Base-by-base conservation (phyloP, 2,888 invertebrate species). In the Dorcus parallelipipedus region DNA sequence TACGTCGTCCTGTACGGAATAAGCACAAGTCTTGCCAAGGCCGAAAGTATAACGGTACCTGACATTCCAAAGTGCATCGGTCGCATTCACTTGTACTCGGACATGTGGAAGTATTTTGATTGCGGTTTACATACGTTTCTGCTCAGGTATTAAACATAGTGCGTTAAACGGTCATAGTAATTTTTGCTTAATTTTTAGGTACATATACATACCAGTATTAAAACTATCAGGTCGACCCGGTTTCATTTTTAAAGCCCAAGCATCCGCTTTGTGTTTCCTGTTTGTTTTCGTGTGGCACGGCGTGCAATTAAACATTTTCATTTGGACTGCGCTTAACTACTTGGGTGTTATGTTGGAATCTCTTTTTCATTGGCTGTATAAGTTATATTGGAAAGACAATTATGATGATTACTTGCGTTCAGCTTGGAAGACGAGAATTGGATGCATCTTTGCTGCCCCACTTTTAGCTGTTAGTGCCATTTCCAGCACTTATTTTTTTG, bases 21-120 rank as follows among this genome's bases (percentile, higher is more conserved):
- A 33, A 85, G 89, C 9, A 84, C 89, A 50, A 84, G 87, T 51
- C 82, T 95, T 70, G 77, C 81, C 3, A 78, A 78, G 58, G 76
- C 76, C 56, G 79, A 80, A 49, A 76, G 78, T 41, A 77, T 79
- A 43, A 64, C 68, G 49, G 78, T 79, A 5, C 79, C 81, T 10
- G 71, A 76, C 47, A 77, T 82, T 47, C 83, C 84, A 0, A 80
- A 80, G 67, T 98, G 98, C 75, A 91, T 97, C 62, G 91, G 91
- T 14, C 83, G 95, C 65, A 88, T 97, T 63, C 93, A 95, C 80
- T 84, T 93, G 23, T 97, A 96, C 78, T 95, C 97, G 0, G 90
- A 95, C 70, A 94, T 98, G 91, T 98, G 98, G 97, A 91, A 93
- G 79, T 86, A 91, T 76, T 98, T 98, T 81, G 97, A 98, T 81